These are phyloP conservation scores for Nixonia krombeini DNA, from an alignment of 1,140 invertebrate species.

Conservation along the genomic window DNA sequence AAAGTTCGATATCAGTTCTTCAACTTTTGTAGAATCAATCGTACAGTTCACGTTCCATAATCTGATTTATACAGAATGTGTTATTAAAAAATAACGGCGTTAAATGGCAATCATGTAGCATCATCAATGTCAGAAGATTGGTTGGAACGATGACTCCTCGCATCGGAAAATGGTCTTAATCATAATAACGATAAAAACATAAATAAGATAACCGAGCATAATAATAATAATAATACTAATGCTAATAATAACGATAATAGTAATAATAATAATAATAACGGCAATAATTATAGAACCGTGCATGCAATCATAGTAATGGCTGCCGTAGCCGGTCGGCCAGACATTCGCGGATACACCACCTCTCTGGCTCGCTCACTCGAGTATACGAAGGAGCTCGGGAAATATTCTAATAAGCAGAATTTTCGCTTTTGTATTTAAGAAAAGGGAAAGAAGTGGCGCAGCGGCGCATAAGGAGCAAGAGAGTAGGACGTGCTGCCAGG, in stretches of 20 bases:
- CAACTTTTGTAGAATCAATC: too few species aligned
- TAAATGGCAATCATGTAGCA: too few species aligned
- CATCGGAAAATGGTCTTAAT: background rate
- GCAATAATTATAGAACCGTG: slow-evolving; percentile 52
- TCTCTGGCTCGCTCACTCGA: slow-evolving; percentile 51
- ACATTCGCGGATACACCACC: slow-evolving; percentile 46
- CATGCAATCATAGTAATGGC: slow-evolving; percentile 66
- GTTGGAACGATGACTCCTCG: too few species aligned
- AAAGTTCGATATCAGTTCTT: too few species aligned
- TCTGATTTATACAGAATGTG: too few species aligned
- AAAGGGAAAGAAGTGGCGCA: too few species aligned
- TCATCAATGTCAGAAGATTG: too few species aligned
- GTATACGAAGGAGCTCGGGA: slow-evolving; percentile 55
- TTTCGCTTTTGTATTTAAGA: slow-evolving; percentile 71
- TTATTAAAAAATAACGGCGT: too few species aligned
- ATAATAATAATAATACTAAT: slow-evolving; percentile 10
- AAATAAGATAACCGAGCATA: background rate
- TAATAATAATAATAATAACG: slow-evolving; percentile 10
- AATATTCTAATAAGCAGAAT: slow-evolving; percentile 71
- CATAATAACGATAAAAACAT: slow-evolving; percentile 8
- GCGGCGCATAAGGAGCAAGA: slow-evolving; percentile 28
- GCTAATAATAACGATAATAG: background rate
- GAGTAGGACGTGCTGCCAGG: too few species aligned
- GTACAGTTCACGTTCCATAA: too few species aligned
- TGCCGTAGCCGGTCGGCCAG: slow-evolving; percentile 46